Evolutionary conservation across 2,888 invertebrate species (phyloP).

Genomic region (Dusona sp.): DNA sequence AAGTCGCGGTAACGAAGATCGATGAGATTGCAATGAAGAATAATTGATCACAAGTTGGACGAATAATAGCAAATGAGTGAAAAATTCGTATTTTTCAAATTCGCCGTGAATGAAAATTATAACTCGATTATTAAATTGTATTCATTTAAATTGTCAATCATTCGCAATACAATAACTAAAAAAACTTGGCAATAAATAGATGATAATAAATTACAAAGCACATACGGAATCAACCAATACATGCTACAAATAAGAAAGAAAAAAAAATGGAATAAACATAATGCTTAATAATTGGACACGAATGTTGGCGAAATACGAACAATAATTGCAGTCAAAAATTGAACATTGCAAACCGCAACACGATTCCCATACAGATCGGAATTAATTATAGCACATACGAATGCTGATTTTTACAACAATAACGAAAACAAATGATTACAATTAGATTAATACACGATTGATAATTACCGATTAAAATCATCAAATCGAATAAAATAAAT

Average conservation of each 20-base stretch:
- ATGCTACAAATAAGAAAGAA: neutral
- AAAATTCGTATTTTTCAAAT: neutral
- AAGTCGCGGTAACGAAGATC: conserved; percentile 49
- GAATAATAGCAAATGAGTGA: neutral
- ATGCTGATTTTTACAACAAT: neutral
- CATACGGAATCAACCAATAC: conserved; percentile 6
- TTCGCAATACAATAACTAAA: neutral
- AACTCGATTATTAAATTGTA: neutral
- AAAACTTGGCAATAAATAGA: neutral
- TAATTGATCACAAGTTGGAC: conserved; percentile 10
- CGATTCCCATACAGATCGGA: neutral
- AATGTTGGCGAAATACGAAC: neutral
- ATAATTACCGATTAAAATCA: neutral
- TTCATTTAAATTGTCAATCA: neutral
- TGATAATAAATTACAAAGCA: neutral
- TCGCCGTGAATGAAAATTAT: neutral
- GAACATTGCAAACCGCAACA: neutral
- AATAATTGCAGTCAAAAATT: neutral
- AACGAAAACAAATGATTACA: neutral
- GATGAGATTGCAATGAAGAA: conserved; percentile 34
- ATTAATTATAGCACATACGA: neutral
- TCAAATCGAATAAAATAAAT: neutral
- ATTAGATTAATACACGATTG: neutral
- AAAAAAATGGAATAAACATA: neutral
- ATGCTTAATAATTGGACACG: neutral